Evolutionary conservation across 1,140 invertebrate genomes (phyloP).

Genomic region (Cydia amplana): DNA sequence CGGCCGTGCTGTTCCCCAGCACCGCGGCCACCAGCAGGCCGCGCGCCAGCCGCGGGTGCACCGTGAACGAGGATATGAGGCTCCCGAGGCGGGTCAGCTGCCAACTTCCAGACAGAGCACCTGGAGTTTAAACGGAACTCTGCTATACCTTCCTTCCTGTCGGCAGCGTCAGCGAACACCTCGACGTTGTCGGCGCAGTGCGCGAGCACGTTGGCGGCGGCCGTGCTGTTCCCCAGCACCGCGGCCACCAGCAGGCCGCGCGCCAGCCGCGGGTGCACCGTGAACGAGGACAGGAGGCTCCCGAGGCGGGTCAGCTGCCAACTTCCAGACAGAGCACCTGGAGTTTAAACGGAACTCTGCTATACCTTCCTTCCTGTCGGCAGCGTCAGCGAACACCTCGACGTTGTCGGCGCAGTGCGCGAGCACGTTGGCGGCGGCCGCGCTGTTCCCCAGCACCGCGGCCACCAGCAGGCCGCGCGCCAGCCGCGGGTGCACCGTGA

Average conservation of each 20-base stretch:
- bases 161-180: constrained; percentile 53
- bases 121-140: too few species aligned
- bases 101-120: too few species aligned
- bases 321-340: too few species aligned
- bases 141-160: constrained; percentile 63
- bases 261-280: too few species aligned
- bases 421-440: constrained; percentile 45
- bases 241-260: too few species aligned
- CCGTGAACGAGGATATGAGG: too few species aligned
- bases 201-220: background rate
- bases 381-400: constrained; percentile 58
- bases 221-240: background rate
- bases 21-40: constrained; percentile 37
- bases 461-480: constrained; percentile 80
- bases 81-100: too few species aligned
- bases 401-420: constrained; percentile 57
- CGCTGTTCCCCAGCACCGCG: constrained; percentile 75
- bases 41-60: too few species aligned
- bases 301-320: too few species aligned
- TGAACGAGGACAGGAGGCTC: too few species aligned
- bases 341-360: too few species aligned
- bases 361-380: constrained; percentile 60
- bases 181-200: constrained; percentile 50
- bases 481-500: constrained; percentile 80
- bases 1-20: too few species aligned